Evolutionary conservation across 2,797 vertebrate species (phyloP).

Genomic region (Vultur gryphus): DNA sequence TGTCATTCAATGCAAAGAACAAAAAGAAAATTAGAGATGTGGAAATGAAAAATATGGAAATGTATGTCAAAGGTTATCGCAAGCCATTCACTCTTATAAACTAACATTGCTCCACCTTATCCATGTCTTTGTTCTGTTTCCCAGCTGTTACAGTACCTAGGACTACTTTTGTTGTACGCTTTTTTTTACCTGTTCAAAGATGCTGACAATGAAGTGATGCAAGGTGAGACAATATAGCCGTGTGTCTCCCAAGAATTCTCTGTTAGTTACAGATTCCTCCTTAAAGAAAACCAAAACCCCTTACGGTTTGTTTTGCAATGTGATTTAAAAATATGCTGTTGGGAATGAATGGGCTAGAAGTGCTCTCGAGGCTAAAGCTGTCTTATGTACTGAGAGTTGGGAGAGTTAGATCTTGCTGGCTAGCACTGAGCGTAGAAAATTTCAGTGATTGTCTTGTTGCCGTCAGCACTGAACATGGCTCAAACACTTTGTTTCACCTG

Average conservation of each 20-base stretch:
- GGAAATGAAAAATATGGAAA: conserved; percentile 4
- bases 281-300: neutral
- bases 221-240: neutral
- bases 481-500: neutral
- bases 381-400: neutral
- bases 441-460: neutral
- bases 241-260: neutral
- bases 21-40: neutral
- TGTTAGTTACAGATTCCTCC: neutral
- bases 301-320: neutral
- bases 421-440: neutral
- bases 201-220: neutral
- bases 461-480: neutral
- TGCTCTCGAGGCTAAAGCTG: neutral
- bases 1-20: neutral
- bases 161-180: neutral
- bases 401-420: neutral
- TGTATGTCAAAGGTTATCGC: neutral
- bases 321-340: neutral
- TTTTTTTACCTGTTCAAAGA: neutral
- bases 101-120: neutral
- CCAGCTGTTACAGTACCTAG: neutral
- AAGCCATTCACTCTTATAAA: neutral
- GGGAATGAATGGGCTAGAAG: neutral
- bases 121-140: neutral